Conservation (phyloP, 2,797 vertebrate species). For the Poecile montanus region DNA sequence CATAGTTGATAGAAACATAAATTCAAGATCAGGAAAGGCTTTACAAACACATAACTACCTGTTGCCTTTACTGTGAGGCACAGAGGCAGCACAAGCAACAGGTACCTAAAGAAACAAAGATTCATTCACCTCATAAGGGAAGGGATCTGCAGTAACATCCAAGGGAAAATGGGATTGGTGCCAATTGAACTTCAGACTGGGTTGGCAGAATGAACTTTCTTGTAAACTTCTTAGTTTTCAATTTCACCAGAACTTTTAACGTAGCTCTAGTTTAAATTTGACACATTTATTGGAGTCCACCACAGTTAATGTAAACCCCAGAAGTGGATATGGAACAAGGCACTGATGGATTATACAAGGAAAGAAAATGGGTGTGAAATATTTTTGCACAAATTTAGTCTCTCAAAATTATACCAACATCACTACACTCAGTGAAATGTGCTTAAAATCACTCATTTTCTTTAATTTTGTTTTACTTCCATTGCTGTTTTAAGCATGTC, state of each 20-base stretch:
- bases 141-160: rapidly evolving
- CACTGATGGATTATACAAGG: neutral
- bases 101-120: neutral
- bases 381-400: neutral
- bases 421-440: neutral
- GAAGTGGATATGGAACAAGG: neutral
- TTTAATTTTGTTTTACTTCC: neutral
- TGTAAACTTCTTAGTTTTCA: neutral
- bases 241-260: neutral
- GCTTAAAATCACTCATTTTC: neutral
- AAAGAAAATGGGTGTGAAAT: neutral
- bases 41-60: neutral
- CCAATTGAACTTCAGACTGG: neutral
- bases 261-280: neutral
- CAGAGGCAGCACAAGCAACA: neutral
- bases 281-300: neutral
- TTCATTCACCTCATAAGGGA: neutral
- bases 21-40: neutral
- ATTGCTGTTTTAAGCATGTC: neutral
- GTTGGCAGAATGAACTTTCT: neutral
- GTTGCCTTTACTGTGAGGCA: neutral
- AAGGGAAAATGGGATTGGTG: neutral
- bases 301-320: neutral
- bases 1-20: rapidly evolving
- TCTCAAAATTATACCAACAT: neutral